Evolutionary conservation across 2,888 invertebrate species (phyloP), one percentile per base, ranked within the genome.

Genomic region (Sphaerophoria taeniata): DNA sequence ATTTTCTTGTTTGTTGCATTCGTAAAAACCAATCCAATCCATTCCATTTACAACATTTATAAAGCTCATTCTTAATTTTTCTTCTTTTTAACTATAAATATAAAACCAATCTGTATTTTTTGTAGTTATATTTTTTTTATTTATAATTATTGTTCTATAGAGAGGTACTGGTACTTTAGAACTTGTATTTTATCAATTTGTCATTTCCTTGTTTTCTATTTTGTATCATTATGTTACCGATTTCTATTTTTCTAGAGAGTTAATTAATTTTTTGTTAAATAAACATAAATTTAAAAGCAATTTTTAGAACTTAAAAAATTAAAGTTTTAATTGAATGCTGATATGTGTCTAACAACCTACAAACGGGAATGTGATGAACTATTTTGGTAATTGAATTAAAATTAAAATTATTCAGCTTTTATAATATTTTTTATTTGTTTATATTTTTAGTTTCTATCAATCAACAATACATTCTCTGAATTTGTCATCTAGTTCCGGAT

Each of bases 311-410:
- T 70, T 36, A 43, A 33, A 39, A 55, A 67, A 11, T 11, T 71
- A 36, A 0, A 53, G 1, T 47, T 61, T 55, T 49, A 74, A 49
- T 67, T 47, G 12, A 71, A 84, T 85, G 72, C 72, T 85, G 85
- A 85, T 85, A 85, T 85, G 85, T 85, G 69, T 81, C 85, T 85
- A 81, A 81, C 85, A 85, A 85, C 85, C 85, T 85, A 85, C 81
- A 71, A 77, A 76, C 56, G 76, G 85, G 72, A 88, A 87, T 86
- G 60, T 87, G 77, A 83, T 87, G 87, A 87, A 73, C 70, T 76
- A 77, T 63, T 39, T 87, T 43, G 3, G 9, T 43, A 11, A 11
- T 43, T 43, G 9, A 11, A 11, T 83, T 73, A 81, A 70, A 77
- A 51, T 55, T 45, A 56, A 24, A 24, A 24, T 24, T 56, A 58